phyloP scores from a whole-genome alignment of 92 coral and sea anemone species.

The Isaurus tuberculatus region DNA sequence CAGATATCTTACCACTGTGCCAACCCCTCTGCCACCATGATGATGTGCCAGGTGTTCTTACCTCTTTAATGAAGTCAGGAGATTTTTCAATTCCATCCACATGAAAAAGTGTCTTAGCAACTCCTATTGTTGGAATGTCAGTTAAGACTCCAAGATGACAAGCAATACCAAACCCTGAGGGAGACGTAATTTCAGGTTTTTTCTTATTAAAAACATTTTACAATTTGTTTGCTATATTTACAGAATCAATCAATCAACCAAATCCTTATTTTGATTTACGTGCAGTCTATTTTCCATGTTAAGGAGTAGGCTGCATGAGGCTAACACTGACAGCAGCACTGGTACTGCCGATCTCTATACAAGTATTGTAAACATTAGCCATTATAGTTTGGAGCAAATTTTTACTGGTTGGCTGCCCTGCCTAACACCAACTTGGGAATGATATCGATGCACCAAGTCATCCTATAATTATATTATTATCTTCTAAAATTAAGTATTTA shows the following conservation, averaged over 20 bases:
- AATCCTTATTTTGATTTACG: no score
- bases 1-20: no score
- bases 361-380: neutral
- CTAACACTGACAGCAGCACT: no score
- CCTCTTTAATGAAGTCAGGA: constrained; percentile 75
- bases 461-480: no score
- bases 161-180: constrained; percentile 92
- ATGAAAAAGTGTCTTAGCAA: constrained; percentile 90
- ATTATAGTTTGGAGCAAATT: neutral
- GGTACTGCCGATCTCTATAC: neutral
- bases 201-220: no score
- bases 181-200: neutral
- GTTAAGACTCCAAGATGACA: constrained; percentile 94
- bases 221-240: no score
- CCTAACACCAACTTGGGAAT: constrained; percentile 1
- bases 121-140: constrained; percentile 90
- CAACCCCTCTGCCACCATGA: neutral
- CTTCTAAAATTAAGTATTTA: no score
- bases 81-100: constrained; percentile 88
- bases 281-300: no score
- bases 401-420: neutral
- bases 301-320: no score
- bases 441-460: neutral
- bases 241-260: no score
- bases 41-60: neutral